phyloP scores from a whole-genome alignment of 2,888 invertebrate genomes.

The Drosophila acutilabella region DNA sequence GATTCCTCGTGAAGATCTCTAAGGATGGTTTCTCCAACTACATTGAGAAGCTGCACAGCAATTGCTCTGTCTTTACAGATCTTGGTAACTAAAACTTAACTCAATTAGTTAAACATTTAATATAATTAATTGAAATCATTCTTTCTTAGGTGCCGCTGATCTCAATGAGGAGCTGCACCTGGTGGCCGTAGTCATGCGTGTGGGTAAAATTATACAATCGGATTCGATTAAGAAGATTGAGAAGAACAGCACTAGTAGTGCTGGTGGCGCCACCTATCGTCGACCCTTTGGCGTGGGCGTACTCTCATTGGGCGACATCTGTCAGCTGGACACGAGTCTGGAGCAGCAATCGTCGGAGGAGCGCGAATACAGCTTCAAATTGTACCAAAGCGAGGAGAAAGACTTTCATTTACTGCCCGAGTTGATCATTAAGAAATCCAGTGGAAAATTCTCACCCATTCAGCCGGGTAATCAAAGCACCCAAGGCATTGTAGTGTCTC shows the following conservation, averaged over 20 bases:
- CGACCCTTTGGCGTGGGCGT: conserved; percentile 96
- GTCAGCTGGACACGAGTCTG: conserved; percentile 86
- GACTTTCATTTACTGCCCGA: conserved; percentile 96
- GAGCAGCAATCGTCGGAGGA: conserved; percentile 86
- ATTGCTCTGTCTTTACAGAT: conserved; percentile 94
- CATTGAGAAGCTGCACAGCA: conserved; percentile 93
- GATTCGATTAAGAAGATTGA: conserved; percentile 84
- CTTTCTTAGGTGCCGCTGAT: conserved; percentile 89
- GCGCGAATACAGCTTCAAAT: conserved; percentile 92
- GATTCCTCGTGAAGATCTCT: conserved; percentile 94
- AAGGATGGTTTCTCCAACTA: conserved; percentile 96
- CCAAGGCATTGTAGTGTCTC: conserved; percentile 93
- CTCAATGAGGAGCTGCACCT: conserved; percentile 94
- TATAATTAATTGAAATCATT: not conserved
- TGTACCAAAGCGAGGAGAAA: conserved; percentile 94
- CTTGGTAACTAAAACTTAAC: conserved; percentile 85
- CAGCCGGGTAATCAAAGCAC: conserved; percentile 89
- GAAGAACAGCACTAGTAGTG: conserved; percentile 67
- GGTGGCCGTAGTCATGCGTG: conserved; percentile 95
- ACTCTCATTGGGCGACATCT: conserved; percentile 89
- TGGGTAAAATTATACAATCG: conserved; percentile 91
- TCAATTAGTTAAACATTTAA: not conserved
- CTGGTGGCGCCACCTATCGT: conserved; percentile 86
- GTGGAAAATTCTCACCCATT: conserved; percentile 92
- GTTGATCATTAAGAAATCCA: conserved; percentile 93